A percentile compares a stretch with the other conserved stretches of the same genome.
Evolutionary conservation across 2,888 invertebrate species (phyloP).

Genomic region (Sphaerophoria rueppellii): DNA sequence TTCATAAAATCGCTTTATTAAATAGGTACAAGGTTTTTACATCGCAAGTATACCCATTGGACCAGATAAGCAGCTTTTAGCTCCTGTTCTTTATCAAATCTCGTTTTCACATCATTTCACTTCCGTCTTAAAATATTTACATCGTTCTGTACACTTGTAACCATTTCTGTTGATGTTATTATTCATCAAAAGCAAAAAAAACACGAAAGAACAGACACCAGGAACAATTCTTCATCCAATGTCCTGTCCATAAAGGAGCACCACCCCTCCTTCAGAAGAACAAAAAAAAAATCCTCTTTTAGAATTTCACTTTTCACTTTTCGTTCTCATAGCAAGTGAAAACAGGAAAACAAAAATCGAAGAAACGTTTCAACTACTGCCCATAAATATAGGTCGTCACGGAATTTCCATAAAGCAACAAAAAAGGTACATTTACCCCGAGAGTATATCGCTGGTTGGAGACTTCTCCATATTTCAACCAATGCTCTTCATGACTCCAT

Average conservation of each 20-base stretch:
- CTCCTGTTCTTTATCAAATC: slow-evolving; percentile 30
- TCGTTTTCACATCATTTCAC: slow-evolving; percentile 41
- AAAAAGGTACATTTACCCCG: slow-evolving; percentile 39
- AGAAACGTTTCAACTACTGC: slow-evolving; percentile 18
- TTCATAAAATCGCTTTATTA: background rate
- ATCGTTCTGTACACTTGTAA: slow-evolving; percentile 32
- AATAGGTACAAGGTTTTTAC: slow-evolving; percentile 8
- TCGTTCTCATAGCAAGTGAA: background rate
- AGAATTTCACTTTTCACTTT: slow-evolving; percentile 34
- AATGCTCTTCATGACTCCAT: background rate
- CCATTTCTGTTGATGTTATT: slow-evolving; percentile 2
- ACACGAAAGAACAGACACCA: background rate
- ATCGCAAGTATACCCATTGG: slow-evolving; percentile 22
- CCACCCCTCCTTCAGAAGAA: background rate
- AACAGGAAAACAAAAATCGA: background rate
- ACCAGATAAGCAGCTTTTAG: slow-evolving; percentile 37
- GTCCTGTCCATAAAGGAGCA: background rate
- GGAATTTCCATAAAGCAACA: slow-evolving; percentile 49
- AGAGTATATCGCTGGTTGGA: background rate
- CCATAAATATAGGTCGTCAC: slow-evolving; percentile 54
- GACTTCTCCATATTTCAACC: background rate
- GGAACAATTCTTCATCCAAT: background rate
- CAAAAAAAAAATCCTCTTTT: slow-evolving; percentile 37
- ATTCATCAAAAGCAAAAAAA: background rate
- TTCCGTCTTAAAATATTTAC: slow-evolving; percentile 28